These are phyloP conservation scores for Drosophila saltans DNA, from an alignment of 1,140 invertebrate species.

Conservation along the genomic window DNA sequence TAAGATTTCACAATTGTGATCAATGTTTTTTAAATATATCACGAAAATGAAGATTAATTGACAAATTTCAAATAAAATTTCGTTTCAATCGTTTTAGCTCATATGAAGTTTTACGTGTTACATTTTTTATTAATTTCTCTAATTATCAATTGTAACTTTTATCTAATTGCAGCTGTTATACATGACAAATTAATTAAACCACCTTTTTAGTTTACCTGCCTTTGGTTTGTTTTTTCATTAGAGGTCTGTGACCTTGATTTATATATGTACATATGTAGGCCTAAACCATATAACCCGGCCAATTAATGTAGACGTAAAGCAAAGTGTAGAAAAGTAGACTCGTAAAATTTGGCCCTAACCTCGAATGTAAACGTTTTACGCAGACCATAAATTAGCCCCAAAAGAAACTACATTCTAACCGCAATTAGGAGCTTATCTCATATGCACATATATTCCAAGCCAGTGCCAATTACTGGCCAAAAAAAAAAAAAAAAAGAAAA, in stretches of 20 bases:
- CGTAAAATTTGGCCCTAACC: not conserved
- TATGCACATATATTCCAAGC: slow-evolving; percentile 44
- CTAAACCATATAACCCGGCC: slow-evolving; percentile 3
- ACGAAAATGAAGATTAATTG: too few species aligned
- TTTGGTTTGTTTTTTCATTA: not conserved
- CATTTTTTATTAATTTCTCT: too few species aligned
- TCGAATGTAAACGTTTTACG: slow-evolving; percentile 16
- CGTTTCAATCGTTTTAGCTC: too few species aligned
- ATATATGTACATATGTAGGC: not conserved
- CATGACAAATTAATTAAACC: not conserved
- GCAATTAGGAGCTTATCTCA: slow-evolving; percentile 53
- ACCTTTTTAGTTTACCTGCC: not conserved
- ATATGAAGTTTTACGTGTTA: too few species aligned
- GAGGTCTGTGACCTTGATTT: not conserved
- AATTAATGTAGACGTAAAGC: not conserved
- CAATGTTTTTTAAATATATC: too few species aligned
- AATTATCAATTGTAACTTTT: too few species aligned
- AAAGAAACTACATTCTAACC: slow-evolving; percentile 35
- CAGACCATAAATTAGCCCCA: slow-evolving; percentile 29
- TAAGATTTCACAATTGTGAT: too few species aligned
- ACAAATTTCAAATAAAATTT: too few species aligned
- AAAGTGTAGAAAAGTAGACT: not conserved
- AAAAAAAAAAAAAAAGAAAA: slow-evolving; percentile 7
- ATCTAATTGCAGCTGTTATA: too few species aligned
- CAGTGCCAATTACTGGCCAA: slow-evolving; percentile 41